Base-by-base conservation (phyloP, 2,888 invertebrate genomes). In the Cyrtodaria siliqua region DNA sequence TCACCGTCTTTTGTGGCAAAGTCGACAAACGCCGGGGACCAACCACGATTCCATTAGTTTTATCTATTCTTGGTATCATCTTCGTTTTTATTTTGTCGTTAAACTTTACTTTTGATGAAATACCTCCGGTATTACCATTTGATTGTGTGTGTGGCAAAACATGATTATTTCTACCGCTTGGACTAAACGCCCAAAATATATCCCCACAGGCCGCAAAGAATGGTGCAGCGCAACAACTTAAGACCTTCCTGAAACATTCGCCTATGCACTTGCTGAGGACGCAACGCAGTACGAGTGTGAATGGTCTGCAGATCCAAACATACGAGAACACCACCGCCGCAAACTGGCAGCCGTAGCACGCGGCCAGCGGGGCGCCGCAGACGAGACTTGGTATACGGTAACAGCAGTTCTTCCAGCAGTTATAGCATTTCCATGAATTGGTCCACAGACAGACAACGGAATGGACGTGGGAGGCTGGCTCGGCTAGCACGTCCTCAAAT, bases 401-500 rank as follows among this genome's bases (percentile, higher is more conserved):
- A 3, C 60, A 2, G 16, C 44, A 42, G 61, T 71, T 67, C 42
- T 57, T 66, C 49, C 61, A 67, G 42, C 66, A 61, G 9, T 40
- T 71, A 38, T 71, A 76, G 24, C 76, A 76, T 12, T 9, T 8
- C 8, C 27, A n/a, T 8, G 59, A 40, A n/a, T 47, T 50, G 1
- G 24, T 23, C 76, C 76, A 76, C 20, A 70, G 56, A 52, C 67
- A 61, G 27, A 56, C 66, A 2, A 20, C 1, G 33, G 33, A 33
- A 33, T 33, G 12, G 33, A 12, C 6, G 12, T 4, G 6, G 6
- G 76, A 61, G 42, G 44, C 38, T 14, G 53, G 23, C 55, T 76
- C 76, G 0, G 61, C 76, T 2, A 76, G 24, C 14, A 76, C 70
- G 20, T 76, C 76, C 27, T 76, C 76, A 53, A 70, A 76, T 42